Conservation (phyloP, 2,888 invertebrate genomes). For the Abrostola tripartita region DNA sequence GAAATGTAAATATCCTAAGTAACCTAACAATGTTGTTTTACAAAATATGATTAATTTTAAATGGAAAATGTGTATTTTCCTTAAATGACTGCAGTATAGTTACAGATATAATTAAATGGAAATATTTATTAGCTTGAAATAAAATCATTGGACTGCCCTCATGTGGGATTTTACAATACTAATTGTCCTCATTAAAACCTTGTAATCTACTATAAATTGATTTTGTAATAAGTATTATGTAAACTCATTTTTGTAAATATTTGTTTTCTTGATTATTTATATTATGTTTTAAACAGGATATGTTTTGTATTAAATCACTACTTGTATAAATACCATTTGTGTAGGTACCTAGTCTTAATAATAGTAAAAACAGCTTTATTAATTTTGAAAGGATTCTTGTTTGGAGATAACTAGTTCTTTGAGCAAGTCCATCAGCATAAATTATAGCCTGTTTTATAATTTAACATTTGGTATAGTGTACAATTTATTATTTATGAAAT, state of each 20-base stretch:
- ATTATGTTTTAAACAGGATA: neutral
- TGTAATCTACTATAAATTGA: conserved; percentile 13
- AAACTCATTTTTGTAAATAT: conserved; percentile 33
- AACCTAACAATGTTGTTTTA: conserved; percentile 28
- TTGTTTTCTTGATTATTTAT: conserved; percentile 12
- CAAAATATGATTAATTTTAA: conserved; percentile 9
- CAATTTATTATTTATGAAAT: neutral
- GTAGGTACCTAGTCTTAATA: conserved; percentile 11
- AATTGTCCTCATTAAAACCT: conserved; percentile 34
- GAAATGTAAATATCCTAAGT: conserved; percentile 21
- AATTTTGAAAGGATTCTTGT: conserved; percentile 43
- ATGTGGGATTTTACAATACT: conserved; percentile 40
- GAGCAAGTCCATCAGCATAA: conserved; percentile 22
- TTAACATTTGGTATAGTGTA: conserved; percentile 1
- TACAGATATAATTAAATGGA: conserved; percentile 20
- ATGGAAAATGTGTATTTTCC: conserved; percentile 42
- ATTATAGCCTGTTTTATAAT: conserved; percentile 6
- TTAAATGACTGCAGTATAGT: conserved; percentile 17
- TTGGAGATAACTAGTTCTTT: conserved; percentile 21
- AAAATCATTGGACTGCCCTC: conserved; percentile 42
- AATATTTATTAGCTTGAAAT: conserved; percentile 33
- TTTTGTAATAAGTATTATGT: conserved; percentile 17
- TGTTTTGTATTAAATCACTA: conserved; percentile 8
- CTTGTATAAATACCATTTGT: conserved; percentile 15
- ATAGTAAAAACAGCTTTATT: conserved; percentile 6